Conservation (phyloP, 64 coral and sea anemone species). For the Anthopleura sola region DNA sequence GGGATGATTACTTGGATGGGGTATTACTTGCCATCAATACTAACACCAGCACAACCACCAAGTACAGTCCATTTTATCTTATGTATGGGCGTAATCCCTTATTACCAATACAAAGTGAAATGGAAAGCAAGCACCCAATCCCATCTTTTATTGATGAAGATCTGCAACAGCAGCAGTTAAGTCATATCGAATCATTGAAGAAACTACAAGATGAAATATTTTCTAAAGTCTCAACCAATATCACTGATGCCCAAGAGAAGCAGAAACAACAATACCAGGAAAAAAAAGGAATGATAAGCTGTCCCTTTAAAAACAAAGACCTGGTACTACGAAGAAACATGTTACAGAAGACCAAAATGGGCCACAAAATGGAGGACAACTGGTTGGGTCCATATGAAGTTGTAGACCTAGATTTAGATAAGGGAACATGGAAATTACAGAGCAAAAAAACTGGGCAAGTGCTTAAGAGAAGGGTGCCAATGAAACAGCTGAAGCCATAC, state of each 20-base stretch:
- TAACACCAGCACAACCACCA: constrained; percentile 42
- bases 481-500: constrained; percentile 48
- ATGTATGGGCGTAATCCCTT: constrained; percentile 43
- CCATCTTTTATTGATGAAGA: background rate
- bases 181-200: background rate
- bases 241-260: constrained; percentile 47
- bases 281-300: constrained; percentile 13
- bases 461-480: constrained; percentile 21
- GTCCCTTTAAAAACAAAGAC: constrained; percentile 42
- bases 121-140: background rate
- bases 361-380: constrained; percentile 63
- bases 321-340: constrained; percentile 58
- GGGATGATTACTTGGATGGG: constrained; percentile 63
- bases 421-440: constrained; percentile 36
- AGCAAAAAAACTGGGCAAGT: constrained; percentile 2
- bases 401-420: constrained; percentile 21
- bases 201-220: constrained; percentile 25
- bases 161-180: background rate
- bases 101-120: constrained; percentile 36
- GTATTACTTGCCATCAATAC: constrained; percentile 56
- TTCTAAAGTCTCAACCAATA: constrained; percentile 46
- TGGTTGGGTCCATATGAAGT: constrained; percentile 55
- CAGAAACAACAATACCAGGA: constrained; percentile 50
- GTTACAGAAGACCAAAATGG: constrained; percentile 72
- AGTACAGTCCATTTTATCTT: constrained; percentile 48